These are phyloP conservation scores for Monochamus saltuarius DNA, from an alignment of 1,140 invertebrate species.

Conservation along the genomic window DNA sequence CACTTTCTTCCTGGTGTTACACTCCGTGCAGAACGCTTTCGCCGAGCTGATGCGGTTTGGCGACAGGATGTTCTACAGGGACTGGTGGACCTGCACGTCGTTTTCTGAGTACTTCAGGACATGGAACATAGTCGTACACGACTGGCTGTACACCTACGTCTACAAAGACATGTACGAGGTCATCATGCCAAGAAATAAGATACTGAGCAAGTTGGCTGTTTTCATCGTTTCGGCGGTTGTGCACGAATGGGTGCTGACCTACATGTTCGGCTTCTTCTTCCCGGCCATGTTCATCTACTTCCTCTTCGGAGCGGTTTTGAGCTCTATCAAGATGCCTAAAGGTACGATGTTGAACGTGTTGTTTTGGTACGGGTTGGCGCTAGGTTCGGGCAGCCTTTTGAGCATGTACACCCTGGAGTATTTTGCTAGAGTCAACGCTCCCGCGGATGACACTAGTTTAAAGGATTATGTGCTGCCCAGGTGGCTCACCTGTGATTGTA, in stretches of 20 bases:
- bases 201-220: conserved; percentile 58
- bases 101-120: conserved; percentile 83
- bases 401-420: conserved; percentile 83
- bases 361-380: conserved; percentile 76
- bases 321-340: conserved; percentile 59
- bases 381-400: conserved; percentile 74
- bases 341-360: conserved; percentile 72
- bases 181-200: conserved; percentile 55
- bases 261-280: conserved; percentile 82
- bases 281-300: conserved; percentile 79
- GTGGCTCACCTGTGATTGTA: conserved; percentile 42
- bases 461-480: conserved; percentile 58
- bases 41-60: conserved; percentile 85
- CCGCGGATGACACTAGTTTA: conserved; percentile 52
- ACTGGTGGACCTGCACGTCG: conserved; percentile 91
- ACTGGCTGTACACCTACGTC: conserved; percentile 92
- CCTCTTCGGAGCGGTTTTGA: conserved; percentile 57
- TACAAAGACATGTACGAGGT: conserved; percentile 80
- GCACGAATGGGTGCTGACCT: conserved; percentile 75
- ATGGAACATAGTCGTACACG: conserved; percentile 94
- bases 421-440: conserved; percentile 80
- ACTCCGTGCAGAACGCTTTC: conserved; percentile 86
- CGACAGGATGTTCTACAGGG: conserved; percentile 84
- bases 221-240: conserved; percentile 54
- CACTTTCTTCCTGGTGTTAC: conserved; percentile 82